A percentile compares a stretch with the other conserved stretches of the same genome.
These are phyloP conservation scores for Vespertilio murinus DNA, from an alignment of 2,797 vertebrate species.

Conservation along the genomic window DNA sequence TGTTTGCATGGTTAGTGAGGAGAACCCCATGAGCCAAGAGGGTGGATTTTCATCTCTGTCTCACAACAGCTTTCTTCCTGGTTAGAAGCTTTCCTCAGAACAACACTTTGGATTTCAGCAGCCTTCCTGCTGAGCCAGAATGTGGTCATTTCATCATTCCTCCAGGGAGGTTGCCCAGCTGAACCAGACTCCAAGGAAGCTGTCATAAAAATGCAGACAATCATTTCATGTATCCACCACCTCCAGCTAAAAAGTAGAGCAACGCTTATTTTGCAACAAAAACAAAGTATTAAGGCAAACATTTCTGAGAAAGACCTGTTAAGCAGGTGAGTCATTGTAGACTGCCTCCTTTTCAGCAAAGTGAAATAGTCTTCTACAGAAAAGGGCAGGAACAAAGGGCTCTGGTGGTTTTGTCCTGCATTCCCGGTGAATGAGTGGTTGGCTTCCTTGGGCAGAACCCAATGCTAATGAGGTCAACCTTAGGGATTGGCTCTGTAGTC, in stretches of 20 bases:
- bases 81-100: not conserved
- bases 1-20: not conserved
- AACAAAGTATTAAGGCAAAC: not conserved
- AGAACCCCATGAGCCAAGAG: not conserved
- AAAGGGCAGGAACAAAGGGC: not conserved
- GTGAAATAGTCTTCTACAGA: not conserved
- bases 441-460: not conserved
- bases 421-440: not conserved
- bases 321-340: not conserved
- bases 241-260: not conserved
- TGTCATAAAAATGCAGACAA: not conserved
- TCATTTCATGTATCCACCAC: not conserved
- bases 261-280: not conserved
- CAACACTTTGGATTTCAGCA: not conserved
- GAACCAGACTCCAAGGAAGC: not conserved
- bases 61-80: not conserved
- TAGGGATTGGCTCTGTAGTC: not conserved
- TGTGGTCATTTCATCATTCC: not conserved
- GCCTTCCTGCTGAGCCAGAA: not conserved
- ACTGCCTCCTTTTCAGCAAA: not conserved
- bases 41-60: not conserved
- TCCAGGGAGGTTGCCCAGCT: not conserved
- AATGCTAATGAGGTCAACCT: not conserved
- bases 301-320: conserved; percentile 17
- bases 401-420: not conserved